These are phyloP conservation scores for Paramormyrops kingsleyae DNA, from an alignment of 2,113 vertebrate genomes.

Conservation along the genomic window DNA sequence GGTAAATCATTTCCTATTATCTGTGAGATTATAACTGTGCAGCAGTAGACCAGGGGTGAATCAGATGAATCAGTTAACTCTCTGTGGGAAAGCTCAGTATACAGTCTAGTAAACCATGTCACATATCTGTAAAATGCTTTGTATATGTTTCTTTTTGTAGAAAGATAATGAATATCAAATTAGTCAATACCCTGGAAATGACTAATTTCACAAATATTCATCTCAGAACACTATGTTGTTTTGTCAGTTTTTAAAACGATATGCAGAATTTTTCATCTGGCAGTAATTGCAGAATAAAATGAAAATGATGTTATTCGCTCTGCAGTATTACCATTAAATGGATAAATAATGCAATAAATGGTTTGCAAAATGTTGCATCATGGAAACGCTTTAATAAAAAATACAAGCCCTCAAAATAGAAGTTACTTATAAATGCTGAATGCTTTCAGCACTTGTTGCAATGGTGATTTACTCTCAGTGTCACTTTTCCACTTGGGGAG, in stretches of 20 bases:
- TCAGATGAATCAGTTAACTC: constrained; percentile 52
- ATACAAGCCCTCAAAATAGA: constrained; percentile 52
- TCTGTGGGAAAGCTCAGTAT: constrained; percentile 44
- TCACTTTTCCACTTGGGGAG: constrained; percentile 34
- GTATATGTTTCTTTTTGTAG: constrained; percentile 36
- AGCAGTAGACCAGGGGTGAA: constrained; percentile 38
- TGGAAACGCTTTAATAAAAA: constrained; percentile 55
- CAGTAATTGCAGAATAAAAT: constrained; percentile 35
- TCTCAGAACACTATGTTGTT: constrained; percentile 18
- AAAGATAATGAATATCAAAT: constrained; percentile 30
- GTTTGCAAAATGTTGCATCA: constrained; percentile 62
- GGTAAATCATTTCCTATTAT: constrained; percentile 48
- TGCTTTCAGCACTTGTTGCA: constrained; percentile 39
- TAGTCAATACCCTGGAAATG: constrained; percentile 1
- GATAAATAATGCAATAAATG: constrained; percentile 54
- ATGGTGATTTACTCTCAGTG: constrained; percentile 28
- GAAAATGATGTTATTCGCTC: constrained; percentile 33
- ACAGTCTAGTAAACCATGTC: constrained; percentile 33
- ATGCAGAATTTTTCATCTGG: constrained; percentile 22
- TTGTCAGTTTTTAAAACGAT: not conserved
- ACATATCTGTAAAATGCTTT: constrained; percentile 30
- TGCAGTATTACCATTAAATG: constrained; percentile 47
- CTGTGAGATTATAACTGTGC: constrained; percentile 47
- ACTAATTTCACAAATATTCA: not conserved
- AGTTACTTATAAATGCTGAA: constrained; percentile 63